These are phyloP conservation scores for Alloplasta piceator DNA, from an alignment of 2,888 invertebrate species.

Conservation along the genomic window DNA sequence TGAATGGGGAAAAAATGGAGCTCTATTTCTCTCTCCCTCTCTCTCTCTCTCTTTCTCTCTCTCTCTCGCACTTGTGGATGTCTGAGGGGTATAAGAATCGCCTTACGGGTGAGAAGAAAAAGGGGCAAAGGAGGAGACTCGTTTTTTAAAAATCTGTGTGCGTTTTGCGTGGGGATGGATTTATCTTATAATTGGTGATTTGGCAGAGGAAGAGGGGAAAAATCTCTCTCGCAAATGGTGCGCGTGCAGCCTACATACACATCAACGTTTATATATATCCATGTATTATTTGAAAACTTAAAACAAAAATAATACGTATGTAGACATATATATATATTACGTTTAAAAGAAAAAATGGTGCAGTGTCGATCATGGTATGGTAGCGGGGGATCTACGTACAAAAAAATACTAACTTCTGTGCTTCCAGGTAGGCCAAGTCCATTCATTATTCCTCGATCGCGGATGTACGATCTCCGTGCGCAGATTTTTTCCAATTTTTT, in stretches of 20 bases:
- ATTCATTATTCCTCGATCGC: slow-evolving; percentile 81
- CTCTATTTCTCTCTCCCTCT: too few relatives aligned
- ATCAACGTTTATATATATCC: slow-evolving; percentile 63
- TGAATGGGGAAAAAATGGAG: too few relatives aligned
- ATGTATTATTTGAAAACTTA: slow-evolving; percentile 64
- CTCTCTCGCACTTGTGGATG: too few relatives aligned
- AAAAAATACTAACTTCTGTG: slow-evolving; percentile 83
- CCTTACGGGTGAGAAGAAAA: neutral
- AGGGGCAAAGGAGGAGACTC: slow-evolving; percentile 28
- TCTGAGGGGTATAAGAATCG: too few relatives aligned
- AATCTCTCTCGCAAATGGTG: slow-evolving; percentile 77
- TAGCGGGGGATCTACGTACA: slow-evolving; percentile 82
- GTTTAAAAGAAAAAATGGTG: slow-evolving; percentile 74
- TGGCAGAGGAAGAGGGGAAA: slow-evolving; percentile 79
- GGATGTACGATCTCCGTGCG: slow-evolving; percentile 51
- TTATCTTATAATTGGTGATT: slow-evolving; percentile 75
- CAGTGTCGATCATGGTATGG: slow-evolving; percentile 83
- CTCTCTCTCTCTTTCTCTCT: too few relatives aligned
- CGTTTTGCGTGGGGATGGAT: slow-evolving; percentile 62
- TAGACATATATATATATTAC: slow-evolving; percentile 70
- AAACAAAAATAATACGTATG: slow-evolving; percentile 30
- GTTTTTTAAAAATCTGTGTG: slow-evolving; percentile 55
- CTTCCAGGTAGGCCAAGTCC: slow-evolving; percentile 84
- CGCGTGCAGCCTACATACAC: slow-evolving; percentile 79
- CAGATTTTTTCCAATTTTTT: neutral